phyloP scores from a whole-genome alignment of 30 jellyfish, hydroid and myxozoan species.

The Sanderia malayensis region DNA sequence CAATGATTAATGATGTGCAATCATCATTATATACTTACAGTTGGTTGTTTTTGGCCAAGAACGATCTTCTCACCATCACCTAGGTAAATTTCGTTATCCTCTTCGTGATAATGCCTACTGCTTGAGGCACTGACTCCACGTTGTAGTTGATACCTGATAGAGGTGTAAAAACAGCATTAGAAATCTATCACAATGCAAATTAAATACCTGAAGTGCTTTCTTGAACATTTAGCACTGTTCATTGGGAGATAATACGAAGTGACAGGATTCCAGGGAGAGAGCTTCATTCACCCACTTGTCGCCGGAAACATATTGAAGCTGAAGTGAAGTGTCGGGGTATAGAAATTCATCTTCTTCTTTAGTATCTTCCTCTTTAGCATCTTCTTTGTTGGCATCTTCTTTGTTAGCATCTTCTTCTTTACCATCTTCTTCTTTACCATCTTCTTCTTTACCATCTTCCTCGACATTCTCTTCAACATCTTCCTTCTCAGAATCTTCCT shows the following conservation, averaged over 20 bases:
- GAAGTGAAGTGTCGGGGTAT: conserved; percentile 86
- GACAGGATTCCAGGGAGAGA: too few relatives aligned
- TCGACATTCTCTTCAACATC: conserved; percentile 18
- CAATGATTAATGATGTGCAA: background rate
- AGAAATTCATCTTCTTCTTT: conserved; percentile 32
- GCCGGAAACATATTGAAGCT: conserved; percentile 83
- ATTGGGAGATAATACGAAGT: too few relatives aligned
- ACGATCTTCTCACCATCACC: conserved; percentile 55
- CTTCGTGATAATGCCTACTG: conserved; percentile 6
- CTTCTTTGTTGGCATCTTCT: conserved; percentile 20
- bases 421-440: background rate
- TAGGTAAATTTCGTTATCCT: conserved; percentile 18
- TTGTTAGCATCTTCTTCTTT: conserved; percentile 21
- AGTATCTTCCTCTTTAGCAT: background rate
- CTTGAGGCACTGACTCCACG: conserved; percentile 43
- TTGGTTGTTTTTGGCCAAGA: conserved; percentile 24
- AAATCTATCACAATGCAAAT: too few relatives aligned
- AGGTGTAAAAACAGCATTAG: background rate
- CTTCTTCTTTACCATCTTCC: background rate
- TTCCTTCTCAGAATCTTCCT: background rate
- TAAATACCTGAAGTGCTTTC: too few relatives aligned
- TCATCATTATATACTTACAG: conserved; percentile 5
- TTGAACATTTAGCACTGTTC: too few relatives aligned
- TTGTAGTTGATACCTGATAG: conserved; percentile 77
- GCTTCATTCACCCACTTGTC: conserved; percentile 64